phyloP scores from a whole-genome alignment of 2,797 vertebrate genomes.

The Brotula barbata region DNA sequence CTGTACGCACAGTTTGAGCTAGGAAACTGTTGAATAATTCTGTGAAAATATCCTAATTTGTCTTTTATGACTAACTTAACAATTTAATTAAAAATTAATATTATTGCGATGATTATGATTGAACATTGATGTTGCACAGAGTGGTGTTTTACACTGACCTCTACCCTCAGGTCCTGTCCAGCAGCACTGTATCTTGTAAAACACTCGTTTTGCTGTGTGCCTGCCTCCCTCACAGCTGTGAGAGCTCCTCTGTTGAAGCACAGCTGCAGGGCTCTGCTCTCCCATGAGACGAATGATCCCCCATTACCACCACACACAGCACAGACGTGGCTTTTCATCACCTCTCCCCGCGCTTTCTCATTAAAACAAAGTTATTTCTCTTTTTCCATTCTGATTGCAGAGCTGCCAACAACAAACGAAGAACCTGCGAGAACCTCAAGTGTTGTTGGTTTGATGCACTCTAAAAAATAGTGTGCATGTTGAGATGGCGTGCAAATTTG shows the following conservation, averaged over 20 bases:
- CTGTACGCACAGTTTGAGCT: no score
- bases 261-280: slow-evolving; percentile 65
- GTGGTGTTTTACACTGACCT: neutral
- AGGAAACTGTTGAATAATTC: no score
- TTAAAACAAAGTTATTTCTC: slow-evolving; percentile 52
- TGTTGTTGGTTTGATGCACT: slow-evolving; percentile 24
- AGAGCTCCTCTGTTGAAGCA: slow-evolving; percentile 43
- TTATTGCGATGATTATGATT: no score
- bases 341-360: slow-evolving; percentile 26
- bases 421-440: neutral
- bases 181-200: neutral
- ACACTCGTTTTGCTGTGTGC: slow-evolving; percentile 15
- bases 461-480: no score
- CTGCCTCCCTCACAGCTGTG: slow-evolving; percentile 64
- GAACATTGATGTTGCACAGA: neutral
- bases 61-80: neutral
- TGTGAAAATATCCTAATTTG: no score
- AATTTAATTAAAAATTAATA: no score
- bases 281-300: slow-evolving; percentile 62
- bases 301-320: slow-evolving; percentile 57
- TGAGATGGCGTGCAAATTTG: no score
- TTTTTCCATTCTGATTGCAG: neutral
- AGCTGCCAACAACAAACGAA: neutral
- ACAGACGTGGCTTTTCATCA: slow-evolving; percentile 44
- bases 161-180: slow-evolving; percentile 4